A percentile compares a stretch with the other conserved stretches of the same genome.
Conservation (phyloP, 2,113 vertebrate genomes). For the Carassius carassius region DNA sequence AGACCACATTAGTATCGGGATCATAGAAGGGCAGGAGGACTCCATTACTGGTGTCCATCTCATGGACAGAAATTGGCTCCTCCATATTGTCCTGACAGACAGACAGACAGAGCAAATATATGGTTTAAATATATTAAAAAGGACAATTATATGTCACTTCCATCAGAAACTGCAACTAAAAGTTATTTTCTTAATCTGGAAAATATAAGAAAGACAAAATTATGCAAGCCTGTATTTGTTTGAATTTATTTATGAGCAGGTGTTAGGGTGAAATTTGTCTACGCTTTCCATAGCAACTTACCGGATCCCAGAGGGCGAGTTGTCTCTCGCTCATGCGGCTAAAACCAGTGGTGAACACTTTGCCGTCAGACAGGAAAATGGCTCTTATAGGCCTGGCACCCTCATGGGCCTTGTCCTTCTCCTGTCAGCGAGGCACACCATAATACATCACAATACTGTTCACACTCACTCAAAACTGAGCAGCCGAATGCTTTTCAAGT, state of each 20-base stretch:
- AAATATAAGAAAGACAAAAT: neutral
- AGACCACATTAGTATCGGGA: conserved; percentile 91
- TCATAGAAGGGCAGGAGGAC: conserved; percentile 95
- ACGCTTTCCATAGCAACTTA: conserved; percentile 59
- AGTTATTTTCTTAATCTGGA: neutral
- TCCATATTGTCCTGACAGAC: conserved; percentile 86
- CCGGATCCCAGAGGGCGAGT: conserved; percentile 91
- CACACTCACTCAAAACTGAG: neutral
- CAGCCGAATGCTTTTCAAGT: neutral
- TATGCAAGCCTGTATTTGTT: neutral
- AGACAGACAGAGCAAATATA: neutral
- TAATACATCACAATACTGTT: neutral
- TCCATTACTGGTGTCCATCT: conserved; percentile 96
- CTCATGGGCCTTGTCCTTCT: conserved; percentile 94
- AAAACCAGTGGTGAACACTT: conserved; percentile 94
- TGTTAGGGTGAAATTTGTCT: neutral
- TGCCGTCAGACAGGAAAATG: conserved; percentile 91
- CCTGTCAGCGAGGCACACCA: conserved; percentile 72
- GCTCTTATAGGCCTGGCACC: conserved; percentile 93
- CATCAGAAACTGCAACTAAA: no score
- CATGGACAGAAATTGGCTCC: conserved; percentile 87
- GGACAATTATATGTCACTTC: neutral
- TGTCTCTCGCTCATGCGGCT: conserved; percentile 97
- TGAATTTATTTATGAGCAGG: neutral
- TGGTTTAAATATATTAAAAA: neutral